These are phyloP conservation scores for Ciconia stormi DNA, from an alignment of 2,113 vertebrate genomes.

Conservation along the genomic window DNA sequence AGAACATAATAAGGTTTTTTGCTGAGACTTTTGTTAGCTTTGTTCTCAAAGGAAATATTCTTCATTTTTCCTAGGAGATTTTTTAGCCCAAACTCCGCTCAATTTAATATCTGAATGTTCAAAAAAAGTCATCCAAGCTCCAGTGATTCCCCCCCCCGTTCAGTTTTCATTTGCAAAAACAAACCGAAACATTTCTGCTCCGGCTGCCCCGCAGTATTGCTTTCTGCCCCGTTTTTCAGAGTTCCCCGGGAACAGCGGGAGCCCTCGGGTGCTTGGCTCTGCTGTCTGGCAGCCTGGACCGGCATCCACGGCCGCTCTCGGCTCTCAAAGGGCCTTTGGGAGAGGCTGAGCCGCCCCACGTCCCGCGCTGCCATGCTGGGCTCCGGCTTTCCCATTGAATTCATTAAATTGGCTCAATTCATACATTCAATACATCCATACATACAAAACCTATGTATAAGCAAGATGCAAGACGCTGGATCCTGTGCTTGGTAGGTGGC, in stretches of 20 bases:
- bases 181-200: not conserved
- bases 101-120: not conserved
- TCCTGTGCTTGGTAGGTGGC: not conserved
- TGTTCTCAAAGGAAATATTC: slow-evolving; percentile 38
- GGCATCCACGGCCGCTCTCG: rapidly evolving
- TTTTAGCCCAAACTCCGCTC: not conserved
- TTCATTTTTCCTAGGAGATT: slow-evolving; percentile 1
- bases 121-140: not conserved
- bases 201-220: not conserved
- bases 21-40: slow-evolving; percentile 8
- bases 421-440: too few relatives aligned
- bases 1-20: not conserved
- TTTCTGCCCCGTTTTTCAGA: not conserved
- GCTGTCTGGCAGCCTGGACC: not conserved
- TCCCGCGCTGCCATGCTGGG: rapidly evolving
- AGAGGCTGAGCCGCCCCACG: not conserved
- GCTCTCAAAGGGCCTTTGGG: not conserved
- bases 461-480: rapidly evolving
- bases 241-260: rapidly evolving
- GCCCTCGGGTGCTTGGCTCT: rapidly evolving
- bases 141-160: not conserved
- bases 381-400: not conserved
- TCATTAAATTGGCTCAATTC: not conserved
- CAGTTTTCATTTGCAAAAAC: not conserved
- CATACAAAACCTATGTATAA: not conserved